Percentiles rank a stretch among this genome's conserved stretches.
Evolutionary conservation across 2,113 vertebrate genomes (phyloP).

Genomic region (Peromyscus leucopus): DNA sequence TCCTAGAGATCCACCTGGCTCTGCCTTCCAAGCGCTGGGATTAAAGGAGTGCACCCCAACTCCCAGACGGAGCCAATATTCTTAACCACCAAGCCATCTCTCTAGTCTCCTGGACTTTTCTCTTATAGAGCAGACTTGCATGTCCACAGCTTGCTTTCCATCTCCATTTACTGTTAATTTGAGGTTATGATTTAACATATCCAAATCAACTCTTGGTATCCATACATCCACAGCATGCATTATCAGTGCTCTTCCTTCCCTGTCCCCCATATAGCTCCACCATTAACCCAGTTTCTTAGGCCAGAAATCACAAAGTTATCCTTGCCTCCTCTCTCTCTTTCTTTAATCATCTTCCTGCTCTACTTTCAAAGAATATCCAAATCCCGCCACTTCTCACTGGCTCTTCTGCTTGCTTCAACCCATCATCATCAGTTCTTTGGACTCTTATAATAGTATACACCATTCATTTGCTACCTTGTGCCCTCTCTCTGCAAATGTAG

Average conservation of each 20-base stretch:
- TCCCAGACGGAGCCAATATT: not conserved
- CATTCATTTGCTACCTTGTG: not conserved
- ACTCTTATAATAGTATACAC: not conserved
- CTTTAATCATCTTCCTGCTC: not conserved
- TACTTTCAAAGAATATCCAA: not conserved
- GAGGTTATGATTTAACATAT: not conserved
- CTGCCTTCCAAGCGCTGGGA: too few relatives aligned
- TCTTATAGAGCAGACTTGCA: not conserved
- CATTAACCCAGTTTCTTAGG: not conserved
- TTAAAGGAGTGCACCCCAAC: too few relatives aligned
- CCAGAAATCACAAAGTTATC: not conserved
- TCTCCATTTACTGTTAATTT: not conserved
- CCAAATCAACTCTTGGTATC: not conserved
- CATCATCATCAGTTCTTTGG: not conserved
- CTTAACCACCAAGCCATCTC: not conserved
- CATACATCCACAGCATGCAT: not conserved
- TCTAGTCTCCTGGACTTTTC: not conserved
- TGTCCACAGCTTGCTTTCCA: not conserved
- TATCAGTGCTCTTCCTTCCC: not conserved
- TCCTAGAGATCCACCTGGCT: too few relatives aligned
- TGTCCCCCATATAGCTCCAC: not conserved
- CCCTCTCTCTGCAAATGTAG: not conserved
- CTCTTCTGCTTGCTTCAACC: not conserved
- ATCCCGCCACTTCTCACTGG: not conserved
- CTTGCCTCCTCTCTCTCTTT: not conserved